Conservation (phyloP, 2,113 vertebrate species). For the Nettapus auritus region DNA sequence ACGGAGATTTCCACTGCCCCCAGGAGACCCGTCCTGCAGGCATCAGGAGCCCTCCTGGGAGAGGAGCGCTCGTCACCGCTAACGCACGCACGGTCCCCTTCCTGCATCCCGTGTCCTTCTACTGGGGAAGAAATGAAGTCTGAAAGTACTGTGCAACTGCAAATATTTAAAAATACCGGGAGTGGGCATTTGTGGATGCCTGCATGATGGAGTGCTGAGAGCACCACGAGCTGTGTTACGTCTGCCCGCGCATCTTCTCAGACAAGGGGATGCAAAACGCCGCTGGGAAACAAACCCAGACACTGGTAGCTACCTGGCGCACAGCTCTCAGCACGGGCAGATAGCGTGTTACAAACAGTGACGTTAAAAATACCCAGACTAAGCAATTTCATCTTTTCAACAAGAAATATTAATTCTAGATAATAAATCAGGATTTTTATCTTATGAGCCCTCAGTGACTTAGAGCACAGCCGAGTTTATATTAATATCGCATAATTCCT, state of each 20-base stretch:
- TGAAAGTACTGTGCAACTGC: slow-evolving; percentile 15
- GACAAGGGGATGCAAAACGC: not conserved
- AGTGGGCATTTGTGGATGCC: not conserved
- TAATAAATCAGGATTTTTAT: not conserved
- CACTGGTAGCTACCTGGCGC: not conserved
- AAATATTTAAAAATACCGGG: slow-evolving; percentile 23
- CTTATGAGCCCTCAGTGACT: not conserved
- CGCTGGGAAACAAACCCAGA: not conserved
- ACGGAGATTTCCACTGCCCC: not conserved
- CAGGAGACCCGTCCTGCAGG: too few species aligned
- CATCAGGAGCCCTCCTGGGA: not conserved
- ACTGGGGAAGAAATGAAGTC: slow-evolving; percentile 12
- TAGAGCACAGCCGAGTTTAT: not conserved
- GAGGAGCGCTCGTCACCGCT: not conserved
- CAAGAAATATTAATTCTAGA: not conserved
- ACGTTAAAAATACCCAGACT: not conserved
- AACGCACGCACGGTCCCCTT: not conserved
- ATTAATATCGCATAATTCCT: not conserved
- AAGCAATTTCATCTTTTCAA: not conserved
- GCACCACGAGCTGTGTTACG: not conserved
- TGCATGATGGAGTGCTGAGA: rapidly evolving
- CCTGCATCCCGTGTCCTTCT: not conserved
- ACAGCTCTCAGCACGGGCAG: not conserved
- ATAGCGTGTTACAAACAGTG: not conserved
- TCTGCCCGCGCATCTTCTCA: not conserved